Percentiles rank a stretch among this genome's conserved stretches.
These are phyloP conservation scores for Asbolus verrucosus DNA, from an alignment of 1,140 invertebrate genomes.

Conservation along the genomic window DNA sequence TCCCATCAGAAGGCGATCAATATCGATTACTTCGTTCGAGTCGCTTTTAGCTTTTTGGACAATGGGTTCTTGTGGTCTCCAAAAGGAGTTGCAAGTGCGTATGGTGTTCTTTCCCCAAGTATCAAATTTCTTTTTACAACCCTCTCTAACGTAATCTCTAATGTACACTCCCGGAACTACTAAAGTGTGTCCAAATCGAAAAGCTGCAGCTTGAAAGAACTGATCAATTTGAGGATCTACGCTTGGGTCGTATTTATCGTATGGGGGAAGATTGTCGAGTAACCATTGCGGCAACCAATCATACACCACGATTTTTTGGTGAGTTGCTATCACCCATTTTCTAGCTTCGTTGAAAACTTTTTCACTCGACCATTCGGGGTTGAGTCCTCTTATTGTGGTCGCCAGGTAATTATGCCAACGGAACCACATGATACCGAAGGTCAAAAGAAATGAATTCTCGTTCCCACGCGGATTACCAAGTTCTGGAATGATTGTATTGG, in stretches of 20 bases:
- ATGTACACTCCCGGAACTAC: constrained; percentile 69
- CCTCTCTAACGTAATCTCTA: constrained; percentile 61
- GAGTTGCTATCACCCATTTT: constrained; percentile 71
- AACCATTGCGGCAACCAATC: constrained; percentile 69
- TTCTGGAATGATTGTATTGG: constrained; percentile 63
- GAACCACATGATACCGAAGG: constrained; percentile 72
- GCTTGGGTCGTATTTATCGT: constrained; percentile 71
- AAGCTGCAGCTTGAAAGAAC: constrained; percentile 77
- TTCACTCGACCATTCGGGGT: constrained; percentile 64
- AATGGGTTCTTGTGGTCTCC: constrained; percentile 69
- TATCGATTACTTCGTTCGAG: constrained; percentile 59
- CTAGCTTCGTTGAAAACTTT: constrained; percentile 72
- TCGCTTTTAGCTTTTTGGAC: constrained; percentile 45
- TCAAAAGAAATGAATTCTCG: constrained; percentile 69
- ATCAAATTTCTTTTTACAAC: constrained; percentile 56
- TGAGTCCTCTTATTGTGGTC: constrained; percentile 60
- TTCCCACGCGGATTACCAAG: constrained; percentile 74
- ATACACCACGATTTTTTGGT: constrained; percentile 69
- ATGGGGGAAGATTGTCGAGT: constrained; percentile 62
- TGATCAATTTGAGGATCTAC: constrained; percentile 77
- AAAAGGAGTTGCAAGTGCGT: constrained; percentile 77
- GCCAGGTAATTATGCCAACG: constrained; percentile 75
- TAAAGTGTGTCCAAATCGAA: constrained; percentile 77
- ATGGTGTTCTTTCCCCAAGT: constrained; percentile 63
- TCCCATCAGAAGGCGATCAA: constrained; percentile 73